Evolutionary conservation across 2,888 invertebrate genomes (phyloP).

Genomic region (Andrena flavipes): DNA sequence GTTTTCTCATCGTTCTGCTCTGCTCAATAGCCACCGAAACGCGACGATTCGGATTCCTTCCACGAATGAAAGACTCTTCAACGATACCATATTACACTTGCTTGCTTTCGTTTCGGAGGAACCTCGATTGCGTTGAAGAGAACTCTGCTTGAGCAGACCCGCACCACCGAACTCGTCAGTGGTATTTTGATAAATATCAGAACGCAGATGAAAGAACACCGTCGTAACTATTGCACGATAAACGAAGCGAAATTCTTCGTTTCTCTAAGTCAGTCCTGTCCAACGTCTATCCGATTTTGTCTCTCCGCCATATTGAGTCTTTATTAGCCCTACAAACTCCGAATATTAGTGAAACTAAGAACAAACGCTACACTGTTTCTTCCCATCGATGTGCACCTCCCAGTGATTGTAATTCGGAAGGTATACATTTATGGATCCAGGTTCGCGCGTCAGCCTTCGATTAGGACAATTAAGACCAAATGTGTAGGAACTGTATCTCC

Average conservation of each 20-base stretch:
- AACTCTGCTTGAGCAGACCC: not conserved
- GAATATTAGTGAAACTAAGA: too few species aligned
- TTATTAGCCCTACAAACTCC: too few species aligned
- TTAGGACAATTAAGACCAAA: too few species aligned
- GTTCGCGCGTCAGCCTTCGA: too few species aligned
- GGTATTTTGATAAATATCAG: slow-evolving; percentile 12
- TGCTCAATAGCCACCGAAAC: slow-evolving; percentile 7
- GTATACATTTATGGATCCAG: too few species aligned
- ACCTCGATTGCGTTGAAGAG: slow-evolving; percentile 2
- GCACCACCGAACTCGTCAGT: not conserved
- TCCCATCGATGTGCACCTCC: too few species aligned
- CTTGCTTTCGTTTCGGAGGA: slow-evolving; percentile 3
- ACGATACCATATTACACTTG: not conserved
- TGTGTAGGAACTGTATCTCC: not conserved
- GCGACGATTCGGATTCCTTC: not conserved
- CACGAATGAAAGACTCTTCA: not conserved
- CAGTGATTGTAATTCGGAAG: too few species aligned
- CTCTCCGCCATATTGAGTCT: too few species aligned
- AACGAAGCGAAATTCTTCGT: not conserved
- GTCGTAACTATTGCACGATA: not conserved
- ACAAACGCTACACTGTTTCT: too few species aligned
- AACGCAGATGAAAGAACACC: not conserved
- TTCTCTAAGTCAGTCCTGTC: not conserved
- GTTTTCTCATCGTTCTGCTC: slow-evolving; percentile 27
- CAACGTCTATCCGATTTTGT: too few species aligned